Percentiles rank a stretch among this genome's conserved stretches.
These are phyloP conservation scores for Lysandra coridon DNA, from an alignment of 2,888 invertebrate genomes.

Conservation along the genomic window DNA sequence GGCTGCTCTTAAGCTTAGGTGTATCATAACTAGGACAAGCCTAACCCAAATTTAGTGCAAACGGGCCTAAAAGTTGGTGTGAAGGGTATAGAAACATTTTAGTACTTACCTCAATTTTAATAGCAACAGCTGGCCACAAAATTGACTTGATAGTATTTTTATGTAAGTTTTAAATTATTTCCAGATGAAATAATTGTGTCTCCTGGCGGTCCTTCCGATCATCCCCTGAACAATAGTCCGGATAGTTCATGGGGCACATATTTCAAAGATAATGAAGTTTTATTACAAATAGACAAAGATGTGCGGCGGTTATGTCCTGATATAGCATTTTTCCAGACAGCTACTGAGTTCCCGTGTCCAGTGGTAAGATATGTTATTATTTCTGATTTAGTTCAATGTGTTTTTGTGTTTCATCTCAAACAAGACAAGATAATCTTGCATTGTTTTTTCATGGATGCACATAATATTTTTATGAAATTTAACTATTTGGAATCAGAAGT, in stretches of 20 bases:
- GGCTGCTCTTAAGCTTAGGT: no score
- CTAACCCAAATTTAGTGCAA: no score
- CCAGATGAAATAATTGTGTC: conserved; percentile 93
- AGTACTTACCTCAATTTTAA: background rate
- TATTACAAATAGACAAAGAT: conserved; percentile 98
- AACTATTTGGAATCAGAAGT: background rate
- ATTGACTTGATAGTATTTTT: background rate
- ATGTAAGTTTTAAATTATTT: conserved; percentile 43
- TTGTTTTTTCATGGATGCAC: no score
- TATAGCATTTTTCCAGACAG: conserved; percentile 96
- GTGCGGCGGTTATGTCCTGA: conserved; percentile 96
- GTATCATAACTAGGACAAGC: no score
- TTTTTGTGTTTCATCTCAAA: no score
- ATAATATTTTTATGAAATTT: no score
- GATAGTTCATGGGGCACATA: conserved; percentile 97
- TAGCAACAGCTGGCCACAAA: background rate
- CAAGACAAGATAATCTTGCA: no score
- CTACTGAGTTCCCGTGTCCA: conserved; percentile 94
- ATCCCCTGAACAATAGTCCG: conserved; percentile 97
- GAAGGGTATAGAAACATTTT: background rate
- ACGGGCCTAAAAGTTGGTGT: no score
- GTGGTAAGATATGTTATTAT: conserved; percentile 67
- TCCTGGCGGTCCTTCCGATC: conserved; percentile 88
- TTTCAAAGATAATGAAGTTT: conserved; percentile 98
- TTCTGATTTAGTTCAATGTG: no score